Evolutionary conservation across 2,888 invertebrate species (phyloP).

Genomic region (Eupeodes luniger): DNA sequence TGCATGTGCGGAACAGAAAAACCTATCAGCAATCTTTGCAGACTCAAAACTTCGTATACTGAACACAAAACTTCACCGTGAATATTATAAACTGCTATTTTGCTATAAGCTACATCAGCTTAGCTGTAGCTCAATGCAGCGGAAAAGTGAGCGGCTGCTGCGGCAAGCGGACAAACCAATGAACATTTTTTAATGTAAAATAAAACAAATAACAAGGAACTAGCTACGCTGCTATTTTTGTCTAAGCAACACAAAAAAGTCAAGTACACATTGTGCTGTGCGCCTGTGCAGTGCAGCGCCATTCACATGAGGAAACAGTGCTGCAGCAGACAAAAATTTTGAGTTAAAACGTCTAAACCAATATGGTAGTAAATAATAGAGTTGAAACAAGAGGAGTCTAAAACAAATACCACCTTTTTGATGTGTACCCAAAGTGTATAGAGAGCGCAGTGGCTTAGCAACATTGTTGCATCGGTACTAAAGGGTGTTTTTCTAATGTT

Average conservation of each 20-base stretch:
- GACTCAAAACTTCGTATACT: neutral
- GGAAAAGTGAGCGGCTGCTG: slow-evolving; percentile 56
- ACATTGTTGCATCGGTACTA: slow-evolving; percentile 56
- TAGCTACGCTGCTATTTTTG: slow-evolving; percentile 43
- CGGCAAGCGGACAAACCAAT: slow-evolving; percentile 43
- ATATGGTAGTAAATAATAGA: slow-evolving; percentile 2
- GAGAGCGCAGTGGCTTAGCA: slow-evolving; percentile 7
- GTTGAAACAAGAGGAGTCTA: slow-evolving; percentile 32
- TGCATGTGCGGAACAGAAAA: slow-evolving; percentile 64
- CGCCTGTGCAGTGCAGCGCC: too few relatives aligned
- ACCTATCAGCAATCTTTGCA: neutral
- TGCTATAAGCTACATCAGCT: neutral
- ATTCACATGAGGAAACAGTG: neutral
- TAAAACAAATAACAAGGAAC: slow-evolving; percentile 60
- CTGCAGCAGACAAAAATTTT: slow-evolving; percentile 10
- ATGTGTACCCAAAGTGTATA: neutral
- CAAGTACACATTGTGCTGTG: slow-evolving; percentile 37
- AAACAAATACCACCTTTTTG: slow-evolving; percentile 21
- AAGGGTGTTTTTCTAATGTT: too few relatives aligned
- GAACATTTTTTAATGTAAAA: slow-evolving; percentile 23
- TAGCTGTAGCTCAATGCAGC: neutral
- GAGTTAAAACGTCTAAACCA: slow-evolving; percentile 4
- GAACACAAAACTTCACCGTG: slow-evolving; percentile 72
- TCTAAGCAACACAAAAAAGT: slow-evolving; percentile 42
- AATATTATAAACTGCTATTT: slow-evolving; percentile 56